Conservation (phyloP, 2,113 vertebrate genomes). For the Mionectes macconnelli region DNA sequence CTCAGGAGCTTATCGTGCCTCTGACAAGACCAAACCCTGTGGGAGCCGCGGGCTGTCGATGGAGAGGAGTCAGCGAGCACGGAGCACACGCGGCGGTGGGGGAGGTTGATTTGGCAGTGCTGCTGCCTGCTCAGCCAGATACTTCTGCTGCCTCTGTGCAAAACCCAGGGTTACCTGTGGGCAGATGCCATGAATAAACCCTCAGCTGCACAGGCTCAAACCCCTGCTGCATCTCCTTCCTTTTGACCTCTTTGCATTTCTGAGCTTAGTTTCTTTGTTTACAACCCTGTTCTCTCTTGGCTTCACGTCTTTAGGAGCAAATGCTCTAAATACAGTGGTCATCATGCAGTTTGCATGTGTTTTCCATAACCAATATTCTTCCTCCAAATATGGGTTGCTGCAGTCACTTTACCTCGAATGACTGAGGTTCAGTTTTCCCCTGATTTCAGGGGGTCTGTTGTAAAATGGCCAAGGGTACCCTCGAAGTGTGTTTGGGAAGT, state of each 20-base stretch:
- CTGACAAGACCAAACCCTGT: not conserved
- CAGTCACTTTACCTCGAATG: not conserved
- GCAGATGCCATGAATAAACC: not conserved
- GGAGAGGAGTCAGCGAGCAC: not conserved
- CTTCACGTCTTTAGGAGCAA: not conserved
- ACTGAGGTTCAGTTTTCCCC: not conserved
- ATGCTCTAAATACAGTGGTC: not conserved
- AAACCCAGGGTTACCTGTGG: not conserved
- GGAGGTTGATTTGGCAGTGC: not conserved
- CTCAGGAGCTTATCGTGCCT: not conserved
- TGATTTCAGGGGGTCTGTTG: not conserved
- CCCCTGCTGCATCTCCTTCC: not conserved
- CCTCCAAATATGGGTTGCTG: not conserved
- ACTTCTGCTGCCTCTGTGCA: accelerated
- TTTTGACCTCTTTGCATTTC: not conserved
- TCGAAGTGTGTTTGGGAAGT: not conserved
- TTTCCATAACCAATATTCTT: not conserved
- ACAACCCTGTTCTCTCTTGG: not conserved
- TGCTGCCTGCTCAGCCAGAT: not conserved
- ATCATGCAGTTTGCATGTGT: not conserved
- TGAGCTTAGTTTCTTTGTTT: not conserved
- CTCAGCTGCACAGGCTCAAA: not conserved
- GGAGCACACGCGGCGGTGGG: not conserved
- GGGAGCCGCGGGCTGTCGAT: not conserved
- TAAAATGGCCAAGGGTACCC: not conserved